Evolutionary conservation across 2,888 invertebrate genomes (phyloP).

Genomic region (Synanthedon vespiformis): DNA sequence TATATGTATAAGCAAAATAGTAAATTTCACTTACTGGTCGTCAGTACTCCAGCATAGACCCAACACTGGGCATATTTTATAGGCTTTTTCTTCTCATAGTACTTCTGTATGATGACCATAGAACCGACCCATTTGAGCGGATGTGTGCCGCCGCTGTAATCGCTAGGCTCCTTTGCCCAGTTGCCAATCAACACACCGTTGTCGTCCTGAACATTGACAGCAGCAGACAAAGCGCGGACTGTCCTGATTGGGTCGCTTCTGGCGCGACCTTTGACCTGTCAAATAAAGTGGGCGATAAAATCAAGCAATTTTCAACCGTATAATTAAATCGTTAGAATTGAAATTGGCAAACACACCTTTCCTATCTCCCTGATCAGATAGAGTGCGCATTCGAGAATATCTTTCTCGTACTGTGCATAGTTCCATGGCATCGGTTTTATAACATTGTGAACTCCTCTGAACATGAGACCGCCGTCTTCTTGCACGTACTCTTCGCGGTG

Average conservation of each 20-base stretch:
- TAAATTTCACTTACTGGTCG: slow-evolving; percentile 73
- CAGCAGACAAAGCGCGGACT: slow-evolving; percentile 85
- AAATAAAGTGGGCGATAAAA: background rate
- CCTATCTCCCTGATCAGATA: slow-evolving; percentile 80
- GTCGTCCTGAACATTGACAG: slow-evolving; percentile 89
- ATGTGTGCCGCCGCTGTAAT: slow-evolving; percentile 85
- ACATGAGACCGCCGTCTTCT: slow-evolving; percentile 90
- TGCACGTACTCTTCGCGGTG: slow-evolving; percentile 86
- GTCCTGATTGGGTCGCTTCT: slow-evolving; percentile 84
- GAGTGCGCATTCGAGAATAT: slow-evolving; percentile 83
- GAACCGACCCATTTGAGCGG: slow-evolving; percentile 94
- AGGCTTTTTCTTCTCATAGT: slow-evolving; percentile 83
- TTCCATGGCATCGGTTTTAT: slow-evolving; percentile 91
- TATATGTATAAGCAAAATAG: background rate
- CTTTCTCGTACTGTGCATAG: slow-evolving; percentile 88
- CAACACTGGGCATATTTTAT: slow-evolving; percentile 96
- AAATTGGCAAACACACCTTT: slow-evolving; percentile 50
- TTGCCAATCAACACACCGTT: slow-evolving; percentile 88
- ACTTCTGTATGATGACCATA: slow-evolving; percentile 85
- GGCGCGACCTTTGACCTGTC: slow-evolving; percentile 66
- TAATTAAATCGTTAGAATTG: no score
- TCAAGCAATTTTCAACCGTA: background rate
- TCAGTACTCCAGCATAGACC: slow-evolving; percentile 92
- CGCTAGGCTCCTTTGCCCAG: slow-evolving; percentile 87
- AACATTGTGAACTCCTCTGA: slow-evolving; percentile 88